phyloP scores from a whole-genome alignment of 1,140 invertebrate genomes.

The Drosophila insularis region DNA sequence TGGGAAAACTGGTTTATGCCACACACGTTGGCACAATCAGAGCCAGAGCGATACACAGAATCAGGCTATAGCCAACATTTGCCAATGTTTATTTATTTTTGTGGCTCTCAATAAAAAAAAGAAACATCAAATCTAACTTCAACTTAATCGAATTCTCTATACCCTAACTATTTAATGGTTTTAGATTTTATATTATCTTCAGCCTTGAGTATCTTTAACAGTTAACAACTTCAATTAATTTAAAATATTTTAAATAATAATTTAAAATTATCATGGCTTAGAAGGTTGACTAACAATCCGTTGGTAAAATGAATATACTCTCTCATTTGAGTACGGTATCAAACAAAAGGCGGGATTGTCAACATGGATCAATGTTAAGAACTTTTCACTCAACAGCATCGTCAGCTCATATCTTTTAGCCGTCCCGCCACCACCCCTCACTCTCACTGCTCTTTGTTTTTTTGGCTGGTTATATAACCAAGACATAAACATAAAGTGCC shows the following conservation, averaged over 20 bases:
- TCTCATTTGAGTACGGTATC: not conserved
- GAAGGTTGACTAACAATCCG: too few relatives aligned
- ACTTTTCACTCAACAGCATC: constrained; percentile 17
- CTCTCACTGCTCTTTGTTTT: not conserved
- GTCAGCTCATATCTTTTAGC: constrained; percentile 13
- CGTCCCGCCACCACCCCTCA: not conserved
- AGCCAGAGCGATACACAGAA: not conserved
- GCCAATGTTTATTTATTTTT: constrained; percentile 11
- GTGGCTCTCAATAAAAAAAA: constrained; percentile 1
- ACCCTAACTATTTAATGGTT: not conserved
- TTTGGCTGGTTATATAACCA: constrained; percentile 17
- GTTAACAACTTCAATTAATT: too few relatives aligned
- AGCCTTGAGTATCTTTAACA: too few relatives aligned
- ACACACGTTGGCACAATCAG: constrained; percentile 10
- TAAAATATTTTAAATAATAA: too few relatives aligned
- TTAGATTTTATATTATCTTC: too few relatives aligned
- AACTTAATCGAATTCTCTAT: not conserved
- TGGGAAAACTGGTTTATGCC: not conserved
- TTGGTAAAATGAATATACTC: too few relatives aligned
- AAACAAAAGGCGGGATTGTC: constrained; percentile 11
- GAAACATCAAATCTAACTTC: not conserved
- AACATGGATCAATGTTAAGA: constrained; percentile 29
- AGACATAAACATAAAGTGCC: constrained; percentile 25
- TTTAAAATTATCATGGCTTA: too few relatives aligned
- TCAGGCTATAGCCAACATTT: constrained; percentile 4